These are phyloP conservation scores for Indicator maculatus DNA, from an alignment of 2,113 vertebrate species.

Conservation along the genomic window DNA sequence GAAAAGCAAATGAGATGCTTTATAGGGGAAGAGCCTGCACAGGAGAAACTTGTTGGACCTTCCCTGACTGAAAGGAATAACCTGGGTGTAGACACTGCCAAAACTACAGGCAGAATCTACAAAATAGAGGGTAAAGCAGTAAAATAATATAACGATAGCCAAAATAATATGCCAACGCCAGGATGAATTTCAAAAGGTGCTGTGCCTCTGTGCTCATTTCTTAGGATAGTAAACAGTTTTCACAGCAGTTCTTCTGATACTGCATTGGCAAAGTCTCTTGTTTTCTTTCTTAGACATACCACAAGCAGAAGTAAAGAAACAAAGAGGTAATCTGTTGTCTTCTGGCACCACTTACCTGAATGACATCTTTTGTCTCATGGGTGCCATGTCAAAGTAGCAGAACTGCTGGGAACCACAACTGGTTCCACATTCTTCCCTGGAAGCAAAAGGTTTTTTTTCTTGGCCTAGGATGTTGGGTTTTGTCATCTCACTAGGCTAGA, in stretches of 20 bases:
- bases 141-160: neutral
- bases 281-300: neutral
- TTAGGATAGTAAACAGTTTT: neutral
- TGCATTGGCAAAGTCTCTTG: neutral
- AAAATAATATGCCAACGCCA: neutral
- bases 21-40: neutral
- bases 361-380: neutral
- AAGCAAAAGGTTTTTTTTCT: neutral
- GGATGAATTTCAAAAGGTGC: neutral
- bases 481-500: neutral
- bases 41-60: neutral
- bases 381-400: neutral
- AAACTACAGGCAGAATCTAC: neutral
- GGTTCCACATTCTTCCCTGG: neutral
- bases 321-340: neutral
- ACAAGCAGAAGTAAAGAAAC: neutral
- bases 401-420: neutral
- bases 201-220: neutral
- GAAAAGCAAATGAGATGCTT: neutral
- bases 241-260: neutral
- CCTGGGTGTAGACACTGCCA: neutral
- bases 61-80: neutral
- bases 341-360: neutral
- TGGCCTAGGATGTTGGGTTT: neutral
- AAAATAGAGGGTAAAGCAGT: neutral